Base-by-base conservation (phyloP, 2,888 invertebrate species). In the Amphipoea oculea region DNA sequence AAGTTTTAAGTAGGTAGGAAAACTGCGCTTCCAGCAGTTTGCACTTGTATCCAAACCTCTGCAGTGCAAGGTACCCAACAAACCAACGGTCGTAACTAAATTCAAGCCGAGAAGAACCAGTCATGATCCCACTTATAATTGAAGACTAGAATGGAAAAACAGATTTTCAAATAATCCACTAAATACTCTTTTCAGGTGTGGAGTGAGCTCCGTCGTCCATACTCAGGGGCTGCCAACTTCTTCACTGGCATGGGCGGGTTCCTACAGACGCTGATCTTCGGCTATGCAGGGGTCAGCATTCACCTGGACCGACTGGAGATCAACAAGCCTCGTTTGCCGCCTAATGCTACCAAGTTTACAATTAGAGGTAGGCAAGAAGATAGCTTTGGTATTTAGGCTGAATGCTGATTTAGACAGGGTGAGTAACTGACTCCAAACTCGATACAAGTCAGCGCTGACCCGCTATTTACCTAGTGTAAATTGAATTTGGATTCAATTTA, bases 181-280 rank as follows among this genome's bases (percentile, higher is more conserved):
- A 5, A n/a, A 40, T 40, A 40, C n/a, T 12, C 17, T 23, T 67
- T 80, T 1, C 84, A 97, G 97, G 96, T 97, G 0, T 98, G 97
- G 97, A 97, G 96, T 81, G 97, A 98, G 86, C 95, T 96, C 0
- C 95, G 95, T 9, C 94, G 97, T 1, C 97, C 97, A 0, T 88
- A 92, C 17, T 89, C 95, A 1, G 97, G 97, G 0, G 97, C 97
- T 0, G 96, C 96, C 0, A 98, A 97, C 89, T 98, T 97, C 91
- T 94, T 97, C 57, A 97, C 97, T 0, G 97, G 97, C 12, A 97
- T 97, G 95, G 97, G 97, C 0, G 97, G 97, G 6, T 97, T 97
- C 86, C 93, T 98, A 11, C 97, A 98, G 83, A 93, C 97, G 0
- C 91, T 97, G 0, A 92, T 97, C 48, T 97, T 97, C 79, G 97